Evolutionary conservation across 2,888 invertebrate genomes (phyloP).

Genomic region (Abrostola tripartita): DNA sequence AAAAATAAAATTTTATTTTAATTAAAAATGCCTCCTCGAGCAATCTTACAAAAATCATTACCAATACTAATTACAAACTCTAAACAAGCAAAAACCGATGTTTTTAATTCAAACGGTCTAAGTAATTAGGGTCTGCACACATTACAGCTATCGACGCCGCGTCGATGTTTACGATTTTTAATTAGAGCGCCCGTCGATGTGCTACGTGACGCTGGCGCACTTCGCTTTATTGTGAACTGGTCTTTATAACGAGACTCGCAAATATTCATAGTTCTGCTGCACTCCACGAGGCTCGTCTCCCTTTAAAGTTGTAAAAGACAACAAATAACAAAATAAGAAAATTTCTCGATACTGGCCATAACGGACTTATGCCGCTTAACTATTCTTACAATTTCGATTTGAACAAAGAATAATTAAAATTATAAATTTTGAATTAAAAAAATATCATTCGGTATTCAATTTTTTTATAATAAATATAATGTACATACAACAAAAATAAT

Average conservation of each 20-base stretch:
- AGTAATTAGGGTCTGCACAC: conserved; percentile 58
- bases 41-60: conserved; percentile 19
- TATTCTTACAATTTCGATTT: too few relatives aligned
- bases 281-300: background rate
- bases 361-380: too few relatives aligned
- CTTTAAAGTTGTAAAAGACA: too few relatives aligned
- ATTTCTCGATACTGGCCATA: too few relatives aligned
- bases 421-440: too few relatives aligned
- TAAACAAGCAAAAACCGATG: conserved; percentile 39
- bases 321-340: too few relatives aligned
- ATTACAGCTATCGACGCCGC: conserved; percentile 54
- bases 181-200: conserved; percentile 65
- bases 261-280: conserved; percentile 34
- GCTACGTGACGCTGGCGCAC: conserved; percentile 51
- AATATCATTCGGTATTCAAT: too few relatives aligned
- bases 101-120: conserved; percentile 51
- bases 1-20: background rate
- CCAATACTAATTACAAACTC: conserved; percentile 28
- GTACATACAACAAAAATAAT: too few relatives aligned
- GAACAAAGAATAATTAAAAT: too few relatives aligned
- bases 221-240: conserved; percentile 47
- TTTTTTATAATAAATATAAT: too few relatives aligned
- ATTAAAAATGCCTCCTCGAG: background rate
- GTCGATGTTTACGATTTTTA: conserved; percentile 75
- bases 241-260: conserved; percentile 39